phyloP scores from a whole-genome alignment of 2,888 invertebrate species.

The Silvanus unidentatus region DNA sequence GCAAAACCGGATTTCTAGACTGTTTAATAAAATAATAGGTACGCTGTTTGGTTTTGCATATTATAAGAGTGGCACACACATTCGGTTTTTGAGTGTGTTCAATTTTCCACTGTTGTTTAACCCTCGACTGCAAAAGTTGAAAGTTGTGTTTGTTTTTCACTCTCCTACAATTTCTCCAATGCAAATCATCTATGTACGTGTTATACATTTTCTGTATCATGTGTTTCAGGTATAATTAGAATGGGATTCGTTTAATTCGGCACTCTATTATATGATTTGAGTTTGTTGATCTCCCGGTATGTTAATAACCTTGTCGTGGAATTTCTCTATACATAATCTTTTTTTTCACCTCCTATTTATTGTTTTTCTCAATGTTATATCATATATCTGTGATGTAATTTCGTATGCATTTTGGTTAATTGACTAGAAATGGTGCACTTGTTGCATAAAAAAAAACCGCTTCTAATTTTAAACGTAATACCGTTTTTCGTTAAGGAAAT shows the following conservation, averaged over 20 bases:
- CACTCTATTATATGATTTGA: neutral
- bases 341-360: neutral
- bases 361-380: too few relatives aligned
- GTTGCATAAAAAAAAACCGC: too few relatives aligned
- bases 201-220: too few relatives aligned
- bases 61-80: too few relatives aligned
- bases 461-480: too few relatives aligned
- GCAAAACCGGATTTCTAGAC: conserved; percentile 7
- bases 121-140: neutral
- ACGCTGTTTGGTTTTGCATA: neutral
- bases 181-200: neutral
- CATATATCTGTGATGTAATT: too few relatives aligned
- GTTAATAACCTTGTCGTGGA: conserved; percentile 6
- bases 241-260: conserved; percentile 1
- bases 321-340: neutral
- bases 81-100: too few relatives aligned
- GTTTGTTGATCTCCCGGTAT: conserved; percentile 4
- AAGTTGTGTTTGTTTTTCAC: neutral
- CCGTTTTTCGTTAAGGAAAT: too few relatives aligned
- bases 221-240: neutral
- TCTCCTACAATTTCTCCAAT: neutral
- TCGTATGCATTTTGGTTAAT: too few relatives aligned
- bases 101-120: neutral
- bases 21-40: conserved; percentile 6
- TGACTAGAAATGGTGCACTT: too few relatives aligned